These are phyloP conservation scores for Fistularia commersonii DNA, from an alignment of 2,797 vertebrate genomes.

Conservation along the genomic window DNA sequence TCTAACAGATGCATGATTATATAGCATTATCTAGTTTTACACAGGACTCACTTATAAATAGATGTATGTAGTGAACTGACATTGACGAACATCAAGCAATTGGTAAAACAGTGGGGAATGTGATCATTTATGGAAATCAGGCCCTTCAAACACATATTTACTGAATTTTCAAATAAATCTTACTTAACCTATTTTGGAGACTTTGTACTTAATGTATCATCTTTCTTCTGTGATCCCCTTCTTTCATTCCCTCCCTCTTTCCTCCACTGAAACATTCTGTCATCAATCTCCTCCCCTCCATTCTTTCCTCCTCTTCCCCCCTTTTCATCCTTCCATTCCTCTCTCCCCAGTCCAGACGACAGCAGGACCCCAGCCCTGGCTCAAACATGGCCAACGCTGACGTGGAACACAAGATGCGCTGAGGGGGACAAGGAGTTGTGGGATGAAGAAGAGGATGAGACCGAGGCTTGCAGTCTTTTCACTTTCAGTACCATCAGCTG, in stretches of 20 bases:
- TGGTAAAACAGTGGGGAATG: too few relatives aligned
- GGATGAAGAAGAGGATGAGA: slow-evolving; percentile 26
- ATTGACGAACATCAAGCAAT: too few relatives aligned
- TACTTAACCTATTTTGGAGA: background rate
- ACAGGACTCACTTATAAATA: too few relatives aligned
- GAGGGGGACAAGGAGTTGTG: slow-evolving; percentile 47
- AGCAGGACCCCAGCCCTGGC: slow-evolving; percentile 95
- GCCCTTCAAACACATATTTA: too few relatives aligned
- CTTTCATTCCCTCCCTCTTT: background rate
- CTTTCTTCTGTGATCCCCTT: slow-evolving; percentile 19
- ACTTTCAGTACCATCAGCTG: slow-evolving; percentile 50
- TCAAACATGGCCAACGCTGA: slow-evolving; percentile 91
- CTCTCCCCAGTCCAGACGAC: slow-evolving; percentile 89
- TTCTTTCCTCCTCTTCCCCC: background rate
- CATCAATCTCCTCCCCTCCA: background rate
- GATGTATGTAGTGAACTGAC: too few relatives aligned
- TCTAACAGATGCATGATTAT: too few relatives aligned
- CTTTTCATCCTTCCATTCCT: slow-evolving; percentile 46
- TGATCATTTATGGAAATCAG: too few relatives aligned
- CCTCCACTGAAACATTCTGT: background rate
- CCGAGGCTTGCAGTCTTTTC: slow-evolving; percentile 25
- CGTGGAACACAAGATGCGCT: slow-evolving; percentile 90
- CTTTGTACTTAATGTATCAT: slow-evolving; percentile 53
- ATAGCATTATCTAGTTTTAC: too few relatives aligned
- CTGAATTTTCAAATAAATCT: background rate